Evolutionary conservation across 2,113 vertebrate genomes (phyloP), one percentile per base, ranked within the genome.

Genomic region (Boleophthalmus pectinirostris): DNA sequence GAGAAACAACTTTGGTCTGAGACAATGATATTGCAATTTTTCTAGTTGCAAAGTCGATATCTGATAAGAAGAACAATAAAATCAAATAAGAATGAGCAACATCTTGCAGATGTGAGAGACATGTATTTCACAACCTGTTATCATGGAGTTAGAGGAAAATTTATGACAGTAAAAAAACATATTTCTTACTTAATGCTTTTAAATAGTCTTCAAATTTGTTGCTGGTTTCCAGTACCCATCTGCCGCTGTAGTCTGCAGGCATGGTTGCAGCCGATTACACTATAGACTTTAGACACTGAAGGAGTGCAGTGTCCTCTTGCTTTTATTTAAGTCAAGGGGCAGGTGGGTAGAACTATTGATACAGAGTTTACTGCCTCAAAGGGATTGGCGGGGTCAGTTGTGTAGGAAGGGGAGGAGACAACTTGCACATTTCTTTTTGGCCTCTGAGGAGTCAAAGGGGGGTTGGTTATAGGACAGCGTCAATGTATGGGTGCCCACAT

Each of bases 161-260:
- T 23, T 29, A 67, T 4, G 46, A 14, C 73, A 69, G 3, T 45
- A 57, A 56, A 49, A 77, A 70, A 0, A 49, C 61, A 73, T 21
- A 35, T 61, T 33, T 66, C 93, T 96, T 95, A 98, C 97, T 93
- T 80, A 99, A 88, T 16, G 91, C 94, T 87, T 97, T 95, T 93
- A 99, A 94, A 89, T 95, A 96, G 25, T 94, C 94, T 64, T 98
- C 96, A 82, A 97, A 95, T 87, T 96, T 97, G 0, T 97, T 94
- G 66, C 90, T 97, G 61, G 54, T 91, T 81, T 94, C 93, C 94
- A 98, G 93, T 68, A 95, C 93, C 96, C 96, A 99, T 1, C 90
- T 97, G 45, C 96, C 97, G 87, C 74, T 96, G 88, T 94, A 94
- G 85, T 98, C 89, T 58, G 73, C 93, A 46, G 95, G 91, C 97